Percentiles rank a stretch among this genome's conserved stretches.
Conservation (phyloP, 2,888 invertebrate genomes). For the Drosophila nr. medialis region DNA sequence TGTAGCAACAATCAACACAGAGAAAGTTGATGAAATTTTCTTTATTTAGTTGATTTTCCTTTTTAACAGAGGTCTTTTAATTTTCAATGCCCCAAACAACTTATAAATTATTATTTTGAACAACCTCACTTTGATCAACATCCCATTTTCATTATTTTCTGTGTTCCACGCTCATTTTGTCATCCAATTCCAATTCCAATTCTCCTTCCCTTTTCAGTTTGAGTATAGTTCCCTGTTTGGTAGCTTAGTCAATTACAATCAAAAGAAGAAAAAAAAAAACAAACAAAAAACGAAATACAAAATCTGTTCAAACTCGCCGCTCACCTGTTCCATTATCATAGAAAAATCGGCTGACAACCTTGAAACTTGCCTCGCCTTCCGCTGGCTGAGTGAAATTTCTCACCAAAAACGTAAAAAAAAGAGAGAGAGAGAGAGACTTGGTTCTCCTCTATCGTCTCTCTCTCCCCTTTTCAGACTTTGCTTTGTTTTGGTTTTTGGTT, state of each 20-base stretch:
- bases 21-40: conserved; percentile 32
- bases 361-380: conserved; percentile 61
- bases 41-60: conserved; percentile 29
- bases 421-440: background rate
- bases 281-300: conserved; percentile 11
- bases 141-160: conserved; percentile 11
- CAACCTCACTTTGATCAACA: conserved; percentile 12
- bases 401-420: conserved; percentile 33
- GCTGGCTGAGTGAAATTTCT: conserved; percentile 67
- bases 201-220: background rate
- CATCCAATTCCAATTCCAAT: conserved; percentile 33
- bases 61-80: conserved; percentile 22
- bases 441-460: conserved; percentile 1
- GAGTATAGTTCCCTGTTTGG: conserved; percentile 1
- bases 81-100: background rate
- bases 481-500: conserved; percentile 38
- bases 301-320: conserved; percentile 35
- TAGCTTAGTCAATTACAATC: conserved; percentile 31
- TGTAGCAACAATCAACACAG: conserved; percentile 1
- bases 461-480: conserved; percentile 1
- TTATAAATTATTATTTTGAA: background rate
- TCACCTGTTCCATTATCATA: conserved; percentile 52
- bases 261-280: background rate
- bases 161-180: conserved; percentile 34
- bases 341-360: conserved; percentile 54